These are phyloP conservation scores for Volucella inanis DNA, from an alignment of 2,888 invertebrate genomes.

Conservation along the genomic window DNA sequence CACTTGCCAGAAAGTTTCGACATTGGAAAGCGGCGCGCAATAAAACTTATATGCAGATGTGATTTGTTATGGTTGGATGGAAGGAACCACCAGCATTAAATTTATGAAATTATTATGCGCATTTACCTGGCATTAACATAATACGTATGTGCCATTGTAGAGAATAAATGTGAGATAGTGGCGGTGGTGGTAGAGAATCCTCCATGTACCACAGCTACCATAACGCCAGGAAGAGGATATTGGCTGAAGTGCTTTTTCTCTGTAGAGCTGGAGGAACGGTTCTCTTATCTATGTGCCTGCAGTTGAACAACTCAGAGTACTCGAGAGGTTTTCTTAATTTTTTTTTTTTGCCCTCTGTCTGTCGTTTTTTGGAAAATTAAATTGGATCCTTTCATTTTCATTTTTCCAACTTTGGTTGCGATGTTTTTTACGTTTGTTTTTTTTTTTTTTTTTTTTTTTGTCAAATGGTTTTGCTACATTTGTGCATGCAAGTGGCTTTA, in stretches of 20 bases:
- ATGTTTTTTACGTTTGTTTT: slow-evolving; percentile 1
- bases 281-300: slow-evolving; percentile 73
- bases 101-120: slow-evolving; percentile 76
- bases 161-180: slow-evolving; percentile 47
- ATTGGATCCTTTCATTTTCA: slow-evolving; percentile 72
- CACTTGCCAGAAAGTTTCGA: slow-evolving; percentile 49
- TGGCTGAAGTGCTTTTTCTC: slow-evolving; percentile 66
- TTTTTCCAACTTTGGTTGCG: slow-evolving; percentile 45
- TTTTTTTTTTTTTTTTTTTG: slow-evolving; percentile 23
- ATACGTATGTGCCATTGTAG: slow-evolving; percentile 73
- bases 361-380: slow-evolving; percentile 65
- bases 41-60: slow-evolving; percentile 75
- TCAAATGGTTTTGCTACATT: slow-evolving; percentile 27
- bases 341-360: slow-evolving; percentile 28
- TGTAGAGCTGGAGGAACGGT: slow-evolving; percentile 12
- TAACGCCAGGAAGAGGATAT: slow-evolving; percentile 36
- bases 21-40: slow-evolving; percentile 65
- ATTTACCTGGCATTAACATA: slow-evolving; percentile 75
- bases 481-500: slow-evolving; percentile 24
- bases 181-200: neutral
- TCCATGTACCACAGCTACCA: slow-evolving; percentile 2
- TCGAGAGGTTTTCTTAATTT: slow-evolving; percentile 36
- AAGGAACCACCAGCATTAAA: slow-evolving; percentile 75
- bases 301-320: slow-evolving; percentile 63
- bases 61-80: slow-evolving; percentile 75